Percentiles rank a stretch among this genome's conserved stretches.
Conservation (phyloP, 2,113 vertebrate species). For the Corydoras maculifer region DNA sequence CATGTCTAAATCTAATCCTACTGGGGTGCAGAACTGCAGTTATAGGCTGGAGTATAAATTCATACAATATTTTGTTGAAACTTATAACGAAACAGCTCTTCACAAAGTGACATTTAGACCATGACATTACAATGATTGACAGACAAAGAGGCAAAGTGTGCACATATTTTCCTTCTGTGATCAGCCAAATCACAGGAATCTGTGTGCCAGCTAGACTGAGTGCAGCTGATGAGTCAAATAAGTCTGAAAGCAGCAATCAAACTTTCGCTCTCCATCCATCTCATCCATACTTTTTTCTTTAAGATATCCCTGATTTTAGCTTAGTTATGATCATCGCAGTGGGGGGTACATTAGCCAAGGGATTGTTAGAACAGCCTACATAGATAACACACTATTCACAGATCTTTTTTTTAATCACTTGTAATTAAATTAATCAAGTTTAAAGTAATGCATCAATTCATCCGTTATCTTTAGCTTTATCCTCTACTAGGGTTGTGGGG, state of each 20-base stretch:
- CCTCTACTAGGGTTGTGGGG: no score
- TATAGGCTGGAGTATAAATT: conserved; percentile 12
- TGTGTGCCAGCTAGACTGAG: background rate
- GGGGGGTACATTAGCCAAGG: background rate
- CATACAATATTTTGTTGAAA: conserved; percentile 9
- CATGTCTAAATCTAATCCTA: conserved; percentile 34
- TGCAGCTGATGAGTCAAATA: conserved; percentile 5
- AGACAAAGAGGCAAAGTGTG: background rate
- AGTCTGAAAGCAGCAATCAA: conserved; percentile 5
- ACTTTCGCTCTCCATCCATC: background rate
- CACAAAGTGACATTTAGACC: background rate
- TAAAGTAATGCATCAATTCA: no score
- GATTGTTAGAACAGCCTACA: conserved; percentile 5
- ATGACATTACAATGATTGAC: background rate
- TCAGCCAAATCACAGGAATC: background rate
- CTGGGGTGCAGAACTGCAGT: conserved; percentile 22
- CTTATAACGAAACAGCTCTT: conserved; percentile 2
- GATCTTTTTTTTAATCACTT: no score
- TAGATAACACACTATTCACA: background rate
- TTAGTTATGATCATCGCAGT: conserved; percentile 10
- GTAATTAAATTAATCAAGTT: no score
- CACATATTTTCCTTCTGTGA: background rate
- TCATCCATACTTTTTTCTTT: background rate
- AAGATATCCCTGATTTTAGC: conserved; percentile 14
- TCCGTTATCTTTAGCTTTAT: no score